These are phyloP conservation scores for Heliconius eleuchia DNA, from an alignment of 1,140 invertebrate species.

Conservation along the genomic window DNA sequence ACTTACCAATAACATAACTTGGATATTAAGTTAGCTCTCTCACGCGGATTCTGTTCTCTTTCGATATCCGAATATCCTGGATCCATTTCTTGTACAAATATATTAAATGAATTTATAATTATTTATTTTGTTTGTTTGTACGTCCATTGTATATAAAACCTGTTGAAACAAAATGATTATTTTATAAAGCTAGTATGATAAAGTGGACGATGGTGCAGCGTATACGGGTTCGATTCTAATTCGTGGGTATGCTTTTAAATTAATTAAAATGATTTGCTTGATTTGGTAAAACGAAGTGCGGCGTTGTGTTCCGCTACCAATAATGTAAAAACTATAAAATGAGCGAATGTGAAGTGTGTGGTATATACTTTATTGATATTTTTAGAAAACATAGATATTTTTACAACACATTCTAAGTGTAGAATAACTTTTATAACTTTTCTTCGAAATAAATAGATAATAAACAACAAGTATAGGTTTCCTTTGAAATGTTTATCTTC, in stretches of 20 bases:
- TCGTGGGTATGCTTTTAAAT: too few species aligned
- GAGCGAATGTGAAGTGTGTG: too few species aligned
- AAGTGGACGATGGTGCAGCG: background rate
- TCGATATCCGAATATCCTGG: background rate
- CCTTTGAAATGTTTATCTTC: background rate
- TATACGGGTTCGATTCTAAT: background rate
- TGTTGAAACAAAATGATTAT: background rate
- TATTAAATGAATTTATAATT: background rate
- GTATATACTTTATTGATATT: too few species aligned
- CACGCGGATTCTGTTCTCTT: background rate
- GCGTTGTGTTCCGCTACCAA: too few species aligned
- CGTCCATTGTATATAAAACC: background rate
- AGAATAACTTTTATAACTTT: background rate
- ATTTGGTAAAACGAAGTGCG: too few species aligned
- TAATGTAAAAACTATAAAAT: too few species aligned
- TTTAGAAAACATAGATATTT: too few species aligned
- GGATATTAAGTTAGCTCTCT: background rate
- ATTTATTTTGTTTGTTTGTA: background rate
- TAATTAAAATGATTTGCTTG: too few species aligned
- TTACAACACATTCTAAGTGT: too few species aligned
- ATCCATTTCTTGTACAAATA: constrained; percentile 25
- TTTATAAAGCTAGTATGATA: background rate
- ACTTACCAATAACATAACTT: background rate
- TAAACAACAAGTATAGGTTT: background rate
- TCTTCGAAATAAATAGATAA: background rate